Evolutionary conservation across 2,797 vertebrate genomes (phyloP).

Genomic region (Choloepus didactylus): DNA sequence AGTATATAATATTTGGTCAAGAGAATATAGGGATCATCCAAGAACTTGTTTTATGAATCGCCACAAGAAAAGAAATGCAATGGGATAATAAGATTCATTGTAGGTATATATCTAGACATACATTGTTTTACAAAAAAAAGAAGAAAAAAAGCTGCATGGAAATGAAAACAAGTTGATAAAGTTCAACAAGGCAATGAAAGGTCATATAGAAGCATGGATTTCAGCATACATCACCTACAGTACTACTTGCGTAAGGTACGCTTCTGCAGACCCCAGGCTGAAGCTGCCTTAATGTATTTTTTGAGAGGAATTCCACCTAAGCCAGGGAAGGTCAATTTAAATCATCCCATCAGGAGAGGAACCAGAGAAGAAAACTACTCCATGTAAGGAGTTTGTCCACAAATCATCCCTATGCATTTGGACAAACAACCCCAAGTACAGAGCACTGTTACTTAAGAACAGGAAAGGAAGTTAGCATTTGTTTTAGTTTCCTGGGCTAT

Average conservation of each 20-base stretch:
- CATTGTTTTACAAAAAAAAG: neutral
- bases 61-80: neutral
- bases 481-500: too few species aligned
- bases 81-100: neutral
- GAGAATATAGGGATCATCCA: neutral
- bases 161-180: neutral
- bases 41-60: neutral
- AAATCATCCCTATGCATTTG: neutral
- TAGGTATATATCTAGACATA: neutral
- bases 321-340: neutral
- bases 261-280: neutral
- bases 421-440: neutral
- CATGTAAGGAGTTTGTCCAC: neutral
- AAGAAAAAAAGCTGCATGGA: neutral
- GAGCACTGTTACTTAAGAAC: neutral
- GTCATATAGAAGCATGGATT: neutral
- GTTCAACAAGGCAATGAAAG: slow-evolving; percentile 41
- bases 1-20: neutral
- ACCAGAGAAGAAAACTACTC: neutral
- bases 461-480: neutral
- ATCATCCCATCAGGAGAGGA: neutral
- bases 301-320: neutral
- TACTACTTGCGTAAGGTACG: neutral
- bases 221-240: neutral
- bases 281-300: neutral